Evolutionary conservation across 2,113 vertebrate species (phyloP).

Genomic region (Erythrolamprus reginae): DNA sequence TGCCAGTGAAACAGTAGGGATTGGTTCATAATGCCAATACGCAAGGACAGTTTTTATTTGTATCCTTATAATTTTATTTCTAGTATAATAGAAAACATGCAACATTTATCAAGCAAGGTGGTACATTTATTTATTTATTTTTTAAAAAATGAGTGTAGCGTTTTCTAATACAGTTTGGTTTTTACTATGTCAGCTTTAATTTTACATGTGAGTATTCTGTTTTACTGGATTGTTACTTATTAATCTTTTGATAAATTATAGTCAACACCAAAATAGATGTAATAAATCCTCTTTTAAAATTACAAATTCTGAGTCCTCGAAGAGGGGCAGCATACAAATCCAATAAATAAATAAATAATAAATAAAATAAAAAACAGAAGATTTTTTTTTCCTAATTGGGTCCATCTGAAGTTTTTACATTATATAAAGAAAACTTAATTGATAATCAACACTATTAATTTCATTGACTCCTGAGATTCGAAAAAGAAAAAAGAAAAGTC

Average conservation of each 20-base stretch:
- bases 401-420: conserved; percentile 65
- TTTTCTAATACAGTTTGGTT: not conserved
- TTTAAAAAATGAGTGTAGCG: not conserved
- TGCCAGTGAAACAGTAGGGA: not conserved
- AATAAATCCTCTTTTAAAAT: conserved; percentile 38
- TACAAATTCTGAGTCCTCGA: too few species aligned
- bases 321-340: too few species aligned
- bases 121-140: not conserved
- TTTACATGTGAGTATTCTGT: conserved; percentile 31
- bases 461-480: conserved; percentile 53
- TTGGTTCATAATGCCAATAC: not conserved
- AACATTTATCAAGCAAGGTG: not conserved
- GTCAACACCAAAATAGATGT: conserved; percentile 45
- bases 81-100: not conserved
- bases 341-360: too few species aligned
- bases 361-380: conserved; percentile 50
- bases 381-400: conserved; percentile 59
- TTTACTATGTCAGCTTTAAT: conserved; percentile 11
- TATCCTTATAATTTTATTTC: not conserved
- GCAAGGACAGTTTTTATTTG: not conserved
- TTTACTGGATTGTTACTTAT: conserved; percentile 36
- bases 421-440: conserved; percentile 68
- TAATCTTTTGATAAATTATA: conserved; percentile 51
- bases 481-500: conserved; percentile 64
- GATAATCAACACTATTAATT: conserved; percentile 65